Evolutionary conservation across 2,113 vertebrate genomes (phyloP).

Genomic region (Azemiops feae): DNA sequence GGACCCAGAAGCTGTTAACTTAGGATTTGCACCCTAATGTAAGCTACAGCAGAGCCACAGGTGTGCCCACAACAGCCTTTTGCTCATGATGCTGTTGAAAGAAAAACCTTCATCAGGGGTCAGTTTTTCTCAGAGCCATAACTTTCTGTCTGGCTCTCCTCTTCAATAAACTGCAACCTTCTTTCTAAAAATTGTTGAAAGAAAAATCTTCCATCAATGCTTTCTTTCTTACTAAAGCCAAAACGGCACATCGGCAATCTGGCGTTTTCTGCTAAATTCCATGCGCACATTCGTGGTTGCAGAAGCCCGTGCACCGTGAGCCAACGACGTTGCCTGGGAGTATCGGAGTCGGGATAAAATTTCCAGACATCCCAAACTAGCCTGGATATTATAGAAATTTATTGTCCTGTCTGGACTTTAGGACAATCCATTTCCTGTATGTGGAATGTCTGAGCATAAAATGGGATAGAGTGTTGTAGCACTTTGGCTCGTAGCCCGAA

Average conservation of each 20-base stretch:
- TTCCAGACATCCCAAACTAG: constrained; percentile 19
- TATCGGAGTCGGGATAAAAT: neutral
- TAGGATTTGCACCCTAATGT: too few species aligned
- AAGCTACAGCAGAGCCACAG: neutral
- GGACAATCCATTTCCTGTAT: constrained; percentile 19
- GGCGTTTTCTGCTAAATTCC: neutral
- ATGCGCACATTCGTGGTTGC: too few species aligned
- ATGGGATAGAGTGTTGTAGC: neutral
- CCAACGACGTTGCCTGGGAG: neutral
- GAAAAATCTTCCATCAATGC: too few species aligned
- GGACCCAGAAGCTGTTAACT: neutral
- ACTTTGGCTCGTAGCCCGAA: neutral
- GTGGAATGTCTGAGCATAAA: constrained; percentile 11
- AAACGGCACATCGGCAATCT: neutral
- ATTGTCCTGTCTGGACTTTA: constrained; percentile 27
- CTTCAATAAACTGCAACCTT: too few species aligned
- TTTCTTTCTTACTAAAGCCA: neutral
- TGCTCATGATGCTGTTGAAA: too few species aligned
- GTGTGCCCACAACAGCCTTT: neutral
- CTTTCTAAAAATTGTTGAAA: too few species aligned
- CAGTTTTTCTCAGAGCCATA: too few species aligned
- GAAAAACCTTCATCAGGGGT: too few species aligned
- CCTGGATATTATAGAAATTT: constrained; percentile 21
- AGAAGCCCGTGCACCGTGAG: neutral
- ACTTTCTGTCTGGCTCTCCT: too few species aligned